A percentile compares a stretch with the other conserved stretches of the same genome.
Conservation (phyloP, 2,888 invertebrate genomes). For the Eupithecia abbreviata region DNA sequence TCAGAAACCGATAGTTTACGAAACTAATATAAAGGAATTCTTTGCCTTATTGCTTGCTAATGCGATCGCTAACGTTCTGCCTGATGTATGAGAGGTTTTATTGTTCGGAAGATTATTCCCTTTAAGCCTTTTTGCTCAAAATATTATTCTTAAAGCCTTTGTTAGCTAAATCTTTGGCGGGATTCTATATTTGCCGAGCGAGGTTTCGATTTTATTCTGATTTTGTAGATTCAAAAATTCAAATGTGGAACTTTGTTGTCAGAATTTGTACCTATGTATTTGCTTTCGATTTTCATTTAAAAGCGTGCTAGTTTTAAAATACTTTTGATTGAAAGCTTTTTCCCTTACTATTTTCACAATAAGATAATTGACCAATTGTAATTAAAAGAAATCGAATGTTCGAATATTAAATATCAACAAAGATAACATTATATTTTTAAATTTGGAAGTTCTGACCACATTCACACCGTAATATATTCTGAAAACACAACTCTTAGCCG, state of each 20-base stretch:
- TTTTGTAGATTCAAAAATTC: neutral
- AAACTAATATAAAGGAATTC: conserved; percentile 67
- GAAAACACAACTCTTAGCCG: neutral
- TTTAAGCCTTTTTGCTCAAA: conserved; percentile 6
- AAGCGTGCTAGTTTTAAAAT: neutral
- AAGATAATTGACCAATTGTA: neutral
- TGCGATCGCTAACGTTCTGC: conserved; percentile 44
- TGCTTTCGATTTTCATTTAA: neutral
- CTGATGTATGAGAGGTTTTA: conserved; percentile 35
- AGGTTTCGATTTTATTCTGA: neutral
- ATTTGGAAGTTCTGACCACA: neutral
- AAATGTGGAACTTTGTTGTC: neutral
- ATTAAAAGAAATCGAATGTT: neutral
- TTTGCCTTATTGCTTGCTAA: conserved; percentile 66
- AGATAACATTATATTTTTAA: neutral
- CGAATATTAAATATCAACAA: neutral
- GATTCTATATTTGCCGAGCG: neutral
- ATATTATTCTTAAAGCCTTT: conserved; percentile 8
- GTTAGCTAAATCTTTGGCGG: conserved; percentile 2
- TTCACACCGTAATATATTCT: neutral
- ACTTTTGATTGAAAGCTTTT: neutral
- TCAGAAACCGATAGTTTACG: conserved; percentile 64
- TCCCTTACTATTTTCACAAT: neutral
- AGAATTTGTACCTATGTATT: neutral
- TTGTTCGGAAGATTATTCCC: conserved; percentile 22